Base-by-base conservation (phyloP, 2,113 vertebrate genomes). In the Atherinomorus stipes region DNA sequence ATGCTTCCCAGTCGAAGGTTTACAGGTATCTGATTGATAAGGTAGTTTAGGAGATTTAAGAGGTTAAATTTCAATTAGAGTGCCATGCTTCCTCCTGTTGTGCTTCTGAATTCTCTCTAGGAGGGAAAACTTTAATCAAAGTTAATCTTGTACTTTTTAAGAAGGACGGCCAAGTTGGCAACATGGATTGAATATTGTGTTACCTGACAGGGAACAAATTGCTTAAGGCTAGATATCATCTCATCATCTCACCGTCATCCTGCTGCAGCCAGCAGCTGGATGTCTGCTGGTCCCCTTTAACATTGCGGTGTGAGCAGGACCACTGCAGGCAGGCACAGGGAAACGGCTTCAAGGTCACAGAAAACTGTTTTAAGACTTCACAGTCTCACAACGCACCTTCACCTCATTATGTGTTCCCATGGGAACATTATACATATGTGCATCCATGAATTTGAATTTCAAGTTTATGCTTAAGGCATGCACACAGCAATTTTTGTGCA, bases 261-360 rank as follows among this genome's bases (percentile, higher is more conserved):
- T 74, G 59, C 83, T 71, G 80, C 85, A 86, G 81, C 64, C 68
- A 37, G 88, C 50, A 66, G 26, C 45, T 8, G 28, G 42, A 75
- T 79, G 52, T 16, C 40, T 76, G 64, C 67, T 74, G 72, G 34
- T 63, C 53, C 76, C 6, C 74, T 60, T 58, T 74, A 78, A 87
- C 89, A 90, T 45, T 91, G 90, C 90, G 61, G 85, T 18, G 71
- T 3, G 47, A 76, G 83, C 74, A 54, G 74, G 80, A 69, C 81
- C 71, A 81, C 89, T 89, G 87, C 88, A 85, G 81, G 74, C 64
- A 31, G 15, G 31, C 56, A 31, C 22, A 50, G 9, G 21, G 69
- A 63, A 76, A 34, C 12, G 25, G 47, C 74, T 76, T 76, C 88
- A 92, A 92, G 91, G 91, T 92, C 85, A 90, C 49, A 42, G 53